Evolutionary conservation across 2,797 vertebrate species (phyloP), one percentile per base, ranked within the genome.

Genomic region (Champsocephalus esox): DNA sequence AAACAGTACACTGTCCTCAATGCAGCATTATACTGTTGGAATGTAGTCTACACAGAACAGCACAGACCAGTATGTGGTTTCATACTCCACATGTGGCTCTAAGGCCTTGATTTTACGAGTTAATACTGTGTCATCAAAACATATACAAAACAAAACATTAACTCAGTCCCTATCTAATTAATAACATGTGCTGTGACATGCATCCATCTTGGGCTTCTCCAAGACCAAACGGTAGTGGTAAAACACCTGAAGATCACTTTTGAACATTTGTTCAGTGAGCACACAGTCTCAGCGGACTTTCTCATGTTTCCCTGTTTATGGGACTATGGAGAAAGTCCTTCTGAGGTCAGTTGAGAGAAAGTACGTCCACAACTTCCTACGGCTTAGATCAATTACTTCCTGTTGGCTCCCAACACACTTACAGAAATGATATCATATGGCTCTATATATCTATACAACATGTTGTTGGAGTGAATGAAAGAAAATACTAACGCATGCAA

Each of bases 1-100:
- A 71, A 70, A 84, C 24, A 24, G 24, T 24, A 24, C 19, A 48
- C 44, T 58, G 55, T 50, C 43, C 68, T 67, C 44, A 52, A 61
- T 45, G 45, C 58, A 45, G 52, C 56, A 62, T 76, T 71, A 32
- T 55, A 34, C 59, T 58, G 69, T 3, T 73, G 68, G 64, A 83
- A 83, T 85, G 54, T 72, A 34, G n/a, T 46, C 43, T 12, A 21
- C 56, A 50, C 41, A 57, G 24, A 41, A 70, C 52, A 21, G 34
- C 6, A 43, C 7, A 16, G 19, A 55, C 5, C 8, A 28, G 28
- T 28, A 44, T 48, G 19, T n/a, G 14, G 12, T 51, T 64, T 58
- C 32, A 79, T 19, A 66, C n/a, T 41, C 19, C 14, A 68, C 41
- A 52, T 51, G 45, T 54, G 56, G 9, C 46, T 59, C 5, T 41